These are phyloP conservation scores for Temnothorax curvispinosus DNA, from an alignment of 1,140 invertebrate species.

Conservation along the genomic window DNA sequence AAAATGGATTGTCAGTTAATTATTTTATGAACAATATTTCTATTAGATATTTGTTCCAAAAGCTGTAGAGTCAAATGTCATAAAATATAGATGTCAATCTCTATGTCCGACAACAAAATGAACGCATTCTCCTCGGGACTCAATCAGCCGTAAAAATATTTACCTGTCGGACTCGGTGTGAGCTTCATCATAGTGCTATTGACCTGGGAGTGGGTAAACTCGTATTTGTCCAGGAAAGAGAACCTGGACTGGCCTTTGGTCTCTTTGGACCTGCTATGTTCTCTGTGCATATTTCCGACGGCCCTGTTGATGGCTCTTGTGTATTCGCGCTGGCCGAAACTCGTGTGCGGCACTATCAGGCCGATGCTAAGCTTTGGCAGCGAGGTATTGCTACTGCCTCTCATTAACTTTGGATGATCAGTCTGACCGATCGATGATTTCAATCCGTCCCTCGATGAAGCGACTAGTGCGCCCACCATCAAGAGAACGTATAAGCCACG, in stretches of 20 bases:
- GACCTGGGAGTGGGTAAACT: constrained; percentile 88
- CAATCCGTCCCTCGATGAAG: constrained; percentile 57
- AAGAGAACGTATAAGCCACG: constrained; percentile 66
- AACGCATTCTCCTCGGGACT: not conserved
- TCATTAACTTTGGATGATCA: constrained; percentile 17
- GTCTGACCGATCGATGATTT: constrained; percentile 35
- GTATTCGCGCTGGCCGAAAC: constrained; percentile 89
- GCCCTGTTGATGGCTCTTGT: constrained; percentile 89
- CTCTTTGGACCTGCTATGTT: constrained; percentile 79
- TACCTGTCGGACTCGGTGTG: constrained; percentile 92
- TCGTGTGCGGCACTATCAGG: constrained; percentile 89
- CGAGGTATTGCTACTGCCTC: constrained; percentile 57
- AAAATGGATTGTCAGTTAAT: not conserved
- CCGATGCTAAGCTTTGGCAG: constrained; percentile 86
- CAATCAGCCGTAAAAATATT: constrained; percentile 56
- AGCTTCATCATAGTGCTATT: constrained; percentile 89
- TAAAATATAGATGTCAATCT: not conserved
- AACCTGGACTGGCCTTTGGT: constrained; percentile 83
- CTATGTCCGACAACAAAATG: not conserved
- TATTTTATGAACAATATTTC: not conserved
- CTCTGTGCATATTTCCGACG: constrained; percentile 87
- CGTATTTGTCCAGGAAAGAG: constrained; percentile 88
- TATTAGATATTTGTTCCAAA: not conserved
- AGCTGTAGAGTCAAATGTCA: not conserved
- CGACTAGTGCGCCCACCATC: constrained; percentile 71